Evolutionary conservation across 2,888 invertebrate genomes (phyloP).

Genomic region (Drosophila picticornis): DNA sequence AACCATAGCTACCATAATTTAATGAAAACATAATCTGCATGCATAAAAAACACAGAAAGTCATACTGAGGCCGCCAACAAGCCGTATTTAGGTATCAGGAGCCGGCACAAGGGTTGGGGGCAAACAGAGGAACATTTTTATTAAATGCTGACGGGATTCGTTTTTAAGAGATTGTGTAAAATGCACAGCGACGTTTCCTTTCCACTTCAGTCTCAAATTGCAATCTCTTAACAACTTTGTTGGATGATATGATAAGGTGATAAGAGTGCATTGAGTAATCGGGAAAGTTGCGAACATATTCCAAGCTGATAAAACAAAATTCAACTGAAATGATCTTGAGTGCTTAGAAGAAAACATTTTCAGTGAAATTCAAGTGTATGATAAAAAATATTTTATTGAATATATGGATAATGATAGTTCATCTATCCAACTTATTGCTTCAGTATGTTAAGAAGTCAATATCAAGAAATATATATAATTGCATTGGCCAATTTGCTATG

Average conservation of each 20-base stretch:
- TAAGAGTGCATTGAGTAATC: neutral
- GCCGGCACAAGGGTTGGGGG: neutral
- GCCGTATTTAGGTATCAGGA: neutral
- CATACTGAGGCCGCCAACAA: conserved; percentile 28
- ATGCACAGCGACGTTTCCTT: conserved; percentile 28
- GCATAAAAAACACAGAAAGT: conserved; percentile 52
- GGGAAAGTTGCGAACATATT: neutral
- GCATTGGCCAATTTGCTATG: neutral
- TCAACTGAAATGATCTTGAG: neutral
- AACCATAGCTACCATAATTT: conserved; percentile 81
- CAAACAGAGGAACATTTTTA: conserved; percentile 42
- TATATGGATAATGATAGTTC: neutral
- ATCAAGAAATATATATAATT: neutral
- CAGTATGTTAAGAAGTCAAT: neutral
- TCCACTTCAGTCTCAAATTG: conserved; percentile 47
- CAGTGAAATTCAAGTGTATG: neutral
- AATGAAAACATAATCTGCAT: conserved; percentile 82
- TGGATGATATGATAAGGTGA: neutral
- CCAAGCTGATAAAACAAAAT: neutral
- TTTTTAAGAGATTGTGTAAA: conserved; percentile 32
- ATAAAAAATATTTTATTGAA: neutral
- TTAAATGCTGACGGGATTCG: conserved; percentile 53
- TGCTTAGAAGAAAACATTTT: neutral
- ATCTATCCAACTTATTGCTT: neutral
- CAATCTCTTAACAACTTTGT: conserved; percentile 7